Evolutionary conservation across 2,888 invertebrate genomes (phyloP), one percentile per base, ranked within the genome.

Genomic region (Ichneumoninae sp.): DNA sequence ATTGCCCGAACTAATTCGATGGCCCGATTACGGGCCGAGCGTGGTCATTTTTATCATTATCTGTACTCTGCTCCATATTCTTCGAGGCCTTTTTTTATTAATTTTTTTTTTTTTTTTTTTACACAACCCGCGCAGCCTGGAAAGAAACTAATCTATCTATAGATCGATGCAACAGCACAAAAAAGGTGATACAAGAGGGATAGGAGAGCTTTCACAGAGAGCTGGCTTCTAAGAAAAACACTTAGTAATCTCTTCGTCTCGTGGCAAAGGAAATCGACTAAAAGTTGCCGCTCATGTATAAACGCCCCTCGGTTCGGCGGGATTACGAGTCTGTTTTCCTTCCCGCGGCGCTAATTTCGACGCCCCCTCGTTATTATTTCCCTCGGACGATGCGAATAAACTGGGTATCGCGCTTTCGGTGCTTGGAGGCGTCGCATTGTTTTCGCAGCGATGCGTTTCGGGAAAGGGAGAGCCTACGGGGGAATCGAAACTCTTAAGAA

Each of bases 271-370:
- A 90, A 90, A 90, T 90, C 90, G 90, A 89, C 85, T 87, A 72
- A 85, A 84, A 88, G 88, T 84, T 82, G 86, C 80, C 86, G 87
- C 84, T 50, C 66, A 75, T 62, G 66, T 72, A 87, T 87, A 87
- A 88, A 88, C 88, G 89, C 90, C 88, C 86, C 83, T 54, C 54
- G 87, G 90, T 87, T 52, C 81, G 8, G 2, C 78, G 79, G 89
- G 89, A 90, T 90, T 89, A 89, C 87, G 86, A 89, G 86, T 88
- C 88, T 89, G 90, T 90, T 90, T 90, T 89, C 88, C 89, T 88
- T 87, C 85, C 86, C 75, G 78, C 69, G 71, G 80, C 44, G 40
- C 72, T 79, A 71, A 84, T 84, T 82, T 77, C 80, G 62, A 80
- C 26, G 33, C 57, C 69, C 85, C 40, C 40, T 52, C 80, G 30